Evolutionary conservation across 1,140 invertebrate genomes (phyloP), one percentile per base, ranked within the genome.

Genomic region (Pseudomyrmex sp.): DNA sequence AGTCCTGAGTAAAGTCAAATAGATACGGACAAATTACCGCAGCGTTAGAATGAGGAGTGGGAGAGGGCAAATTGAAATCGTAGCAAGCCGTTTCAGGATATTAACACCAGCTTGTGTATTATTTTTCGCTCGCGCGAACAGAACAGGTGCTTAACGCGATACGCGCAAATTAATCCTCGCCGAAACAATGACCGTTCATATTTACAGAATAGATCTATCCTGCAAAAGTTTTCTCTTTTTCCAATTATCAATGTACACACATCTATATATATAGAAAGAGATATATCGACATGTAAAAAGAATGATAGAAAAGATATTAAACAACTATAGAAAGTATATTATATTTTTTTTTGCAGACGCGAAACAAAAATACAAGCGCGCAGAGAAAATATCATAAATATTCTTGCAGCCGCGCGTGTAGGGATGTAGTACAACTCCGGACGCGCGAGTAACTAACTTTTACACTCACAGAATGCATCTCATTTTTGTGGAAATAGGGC

Each of bases 11-110:
- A 70, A 80, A 80, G 66, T 80, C 76, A 80, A 80, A 80, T 50
- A 80, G 76, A 72, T 80, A 80, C 66, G 76, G 66, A 80, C 76
- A 80, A 80, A 80, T 80, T 80, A 80, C 66, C 65, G 76, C 44
- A 44, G 18, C 75, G 65, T 56, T 35, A 35, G 35, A 23, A 54
- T 15, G 52, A 58, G 44, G 15, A 58, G 58, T 23, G 65, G 35
- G 4, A 50, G 52, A 35, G 8, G 5, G 8, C 23, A 61, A 48
- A 80, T 70, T 79, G 76, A 79, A 79, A 50, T 80, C 35, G 35
- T n/a, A n/a, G 56, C 52, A 54, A n/a, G n/a, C 13, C 9, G 35
- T 4, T 54, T 56, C 9, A 15, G n/a, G 5, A n/a, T 26, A 52
- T 12, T 69, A 35, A 35, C 66, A 13, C 0, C 7, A 52, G n/a